phyloP scores from a whole-genome alignment of 2,888 invertebrate genomes.

The Cosmia pyralina region DNA sequence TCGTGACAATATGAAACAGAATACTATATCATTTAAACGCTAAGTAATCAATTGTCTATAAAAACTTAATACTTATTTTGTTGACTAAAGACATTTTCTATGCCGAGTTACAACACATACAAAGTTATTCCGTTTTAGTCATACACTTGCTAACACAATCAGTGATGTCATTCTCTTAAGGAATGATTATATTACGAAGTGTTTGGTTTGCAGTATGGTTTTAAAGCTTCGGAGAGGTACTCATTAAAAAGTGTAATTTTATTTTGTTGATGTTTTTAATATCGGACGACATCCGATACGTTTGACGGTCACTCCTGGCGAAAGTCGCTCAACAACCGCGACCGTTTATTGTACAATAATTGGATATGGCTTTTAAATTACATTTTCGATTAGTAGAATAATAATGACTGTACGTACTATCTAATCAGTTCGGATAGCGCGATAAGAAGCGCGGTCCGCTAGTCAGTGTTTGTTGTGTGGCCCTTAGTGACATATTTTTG shows the following conservation, averaged over 20 bases:
- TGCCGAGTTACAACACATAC: slow-evolving; percentile 37
- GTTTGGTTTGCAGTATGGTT: slow-evolving; percentile 42
- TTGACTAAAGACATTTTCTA: slow-evolving; percentile 46
- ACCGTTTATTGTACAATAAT: slow-evolving; percentile 57
- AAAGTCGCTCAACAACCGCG: slow-evolving; percentile 49
- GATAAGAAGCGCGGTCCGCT: slow-evolving; percentile 77
- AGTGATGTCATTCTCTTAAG: slow-evolving; percentile 71
- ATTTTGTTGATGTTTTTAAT: slow-evolving; percentile 35
- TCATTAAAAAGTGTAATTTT: slow-evolving; percentile 30
- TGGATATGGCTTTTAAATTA: slow-evolving; percentile 71
- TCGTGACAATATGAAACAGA: slow-evolving; percentile 39
- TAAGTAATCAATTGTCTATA: slow-evolving; percentile 51
- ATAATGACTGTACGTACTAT: slow-evolving; percentile 83
- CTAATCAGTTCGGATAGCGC: slow-evolving; percentile 83
- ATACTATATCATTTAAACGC: slow-evolving; percentile 39
- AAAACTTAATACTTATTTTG: slow-evolving; percentile 43
- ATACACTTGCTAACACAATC: slow-evolving; percentile 67
- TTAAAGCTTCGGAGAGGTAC: slow-evolving; percentile 39
- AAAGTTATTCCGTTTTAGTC: slow-evolving; percentile 63
- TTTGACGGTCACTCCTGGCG: slow-evolving; percentile 34
- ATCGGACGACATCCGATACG: slow-evolving; percentile 29
- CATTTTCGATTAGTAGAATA: slow-evolving; percentile 82
- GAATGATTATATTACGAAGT: slow-evolving; percentile 55
- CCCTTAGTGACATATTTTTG: slow-evolving; percentile 69
- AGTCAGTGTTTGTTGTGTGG: slow-evolving; percentile 78